Percentiles rank a stretch among this genome's conserved stretches.
These are phyloP conservation scores for Hirtodrosophila histrioides DNA, from an alignment of 2,888 invertebrate genomes.

Conservation along the genomic window DNA sequence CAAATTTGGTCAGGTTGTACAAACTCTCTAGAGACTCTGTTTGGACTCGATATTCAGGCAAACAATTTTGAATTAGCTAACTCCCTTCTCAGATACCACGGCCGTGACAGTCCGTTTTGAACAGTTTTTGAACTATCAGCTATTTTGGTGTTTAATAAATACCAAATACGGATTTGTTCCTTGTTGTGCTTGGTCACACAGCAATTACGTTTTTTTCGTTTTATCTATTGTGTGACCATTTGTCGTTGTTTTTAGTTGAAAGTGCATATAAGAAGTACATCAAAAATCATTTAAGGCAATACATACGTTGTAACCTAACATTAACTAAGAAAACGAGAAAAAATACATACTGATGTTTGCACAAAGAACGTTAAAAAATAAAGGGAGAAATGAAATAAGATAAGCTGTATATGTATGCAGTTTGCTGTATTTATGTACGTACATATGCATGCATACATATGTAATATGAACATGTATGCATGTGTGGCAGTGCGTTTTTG, in stretches of 20 bases:
- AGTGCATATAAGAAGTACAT: slow-evolving; percentile 52
- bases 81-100: no score
- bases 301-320: slow-evolving; percentile 31
- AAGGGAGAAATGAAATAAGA: slow-evolving; percentile 50
- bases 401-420: slow-evolving; percentile 59
- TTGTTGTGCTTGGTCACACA: slow-evolving; percentile 34
- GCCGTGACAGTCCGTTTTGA: no score
- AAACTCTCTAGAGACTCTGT: no score
- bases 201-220: slow-evolving; percentile 50
- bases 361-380: slow-evolving; percentile 30
- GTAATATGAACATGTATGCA: slow-evolving; percentile 43
- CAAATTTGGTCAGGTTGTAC: no score
- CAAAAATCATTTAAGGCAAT: slow-evolving; percentile 28
- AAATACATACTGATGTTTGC: slow-evolving; percentile 40
- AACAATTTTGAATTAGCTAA: no score
- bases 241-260: slow-evolving; percentile 63
- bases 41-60: no score
- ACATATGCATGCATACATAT: slow-evolving; percentile 46
- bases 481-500: slow-evolving; percentile 58
- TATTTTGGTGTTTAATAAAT: slow-evolving; percentile 13
- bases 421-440: slow-evolving; percentile 63
- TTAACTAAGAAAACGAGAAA: slow-evolving; percentile 17
- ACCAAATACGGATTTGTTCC: slow-evolving; percentile 5
- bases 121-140: no score
- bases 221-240: slow-evolving; percentile 62